Percentiles rank a stretch among this genome's conserved stretches.
phyloP scores from a whole-genome alignment of 2,888 invertebrate species.

The Dioctria rufipes region DNA sequence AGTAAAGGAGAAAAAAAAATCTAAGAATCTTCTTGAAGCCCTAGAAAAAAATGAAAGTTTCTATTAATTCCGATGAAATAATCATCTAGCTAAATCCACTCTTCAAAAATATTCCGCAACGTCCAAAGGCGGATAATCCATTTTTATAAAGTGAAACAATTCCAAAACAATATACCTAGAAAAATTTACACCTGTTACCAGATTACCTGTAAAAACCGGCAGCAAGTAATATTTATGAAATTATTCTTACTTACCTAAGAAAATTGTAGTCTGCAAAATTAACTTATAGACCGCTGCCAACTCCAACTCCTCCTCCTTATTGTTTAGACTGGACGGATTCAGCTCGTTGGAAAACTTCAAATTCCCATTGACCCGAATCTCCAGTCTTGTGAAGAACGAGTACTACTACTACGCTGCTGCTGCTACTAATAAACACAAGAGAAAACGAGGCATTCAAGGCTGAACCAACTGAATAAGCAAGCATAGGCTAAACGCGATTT shows the following conservation, averaged over 20 bases:
- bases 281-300: constrained; percentile 18
- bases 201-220: no score
- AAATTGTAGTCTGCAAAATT: constrained; percentile 37
- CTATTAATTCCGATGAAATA: no score
- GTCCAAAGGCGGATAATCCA: no score
- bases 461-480: constrained; percentile 17
- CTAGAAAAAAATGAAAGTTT: no score
- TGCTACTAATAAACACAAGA: constrained; percentile 49
- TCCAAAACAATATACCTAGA: no score
- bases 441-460: constrained; percentile 50
- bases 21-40: no score
- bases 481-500: constrained; percentile 54
- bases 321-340: constrained; percentile 40
- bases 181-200: no score
- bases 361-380: constrained; percentile 59
- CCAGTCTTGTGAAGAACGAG: constrained; percentile 47
- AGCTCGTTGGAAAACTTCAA: constrained; percentile 52
- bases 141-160: no score
- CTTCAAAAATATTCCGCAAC: no score
- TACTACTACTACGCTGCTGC: background rate
- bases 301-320: background rate
- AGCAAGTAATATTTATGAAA: no score
- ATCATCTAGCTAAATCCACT: no score
- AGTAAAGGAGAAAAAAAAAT: no score
- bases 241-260: constrained; percentile 27